Conservation (phyloP, 2,797 vertebrate species). For the Ceryle rudis region DNA sequence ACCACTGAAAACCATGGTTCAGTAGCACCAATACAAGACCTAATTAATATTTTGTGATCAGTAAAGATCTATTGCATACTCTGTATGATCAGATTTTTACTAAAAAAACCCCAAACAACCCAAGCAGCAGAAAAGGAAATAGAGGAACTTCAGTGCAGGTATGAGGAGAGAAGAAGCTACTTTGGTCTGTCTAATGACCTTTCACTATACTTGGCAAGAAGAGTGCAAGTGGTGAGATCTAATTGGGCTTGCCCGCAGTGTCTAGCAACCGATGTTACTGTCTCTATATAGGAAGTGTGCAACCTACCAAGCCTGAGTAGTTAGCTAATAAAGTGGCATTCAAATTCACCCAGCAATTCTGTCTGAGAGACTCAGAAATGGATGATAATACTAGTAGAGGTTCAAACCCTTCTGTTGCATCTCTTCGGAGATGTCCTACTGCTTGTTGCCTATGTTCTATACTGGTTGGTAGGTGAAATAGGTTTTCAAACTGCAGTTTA, state of each 20-base stretch:
- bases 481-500: neutral
- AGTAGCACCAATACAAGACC: neutral
- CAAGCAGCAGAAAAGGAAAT: neutral
- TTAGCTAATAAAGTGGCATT: neutral
- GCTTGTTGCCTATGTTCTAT: neutral
- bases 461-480: neutral
- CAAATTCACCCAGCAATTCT: neutral
- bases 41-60: neutral
- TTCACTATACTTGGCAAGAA: neutral
- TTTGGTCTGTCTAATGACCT: neutral
- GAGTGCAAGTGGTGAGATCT: neutral
- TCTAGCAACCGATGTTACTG: neutral
- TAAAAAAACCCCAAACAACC: accelerated
- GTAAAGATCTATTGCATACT: neutral
- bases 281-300: neutral
- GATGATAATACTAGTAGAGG: neutral
- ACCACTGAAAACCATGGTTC: neutral
- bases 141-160: neutral
- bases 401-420: neutral
- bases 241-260: neutral
- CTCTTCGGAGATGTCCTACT: neutral
- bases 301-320: neutral
- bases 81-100: neutral
- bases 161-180: neutral
- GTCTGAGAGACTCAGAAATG: neutral